phyloP scores from a whole-genome alignment of 2,888 invertebrate species.

The Acanthosepion lycidas region DNA sequence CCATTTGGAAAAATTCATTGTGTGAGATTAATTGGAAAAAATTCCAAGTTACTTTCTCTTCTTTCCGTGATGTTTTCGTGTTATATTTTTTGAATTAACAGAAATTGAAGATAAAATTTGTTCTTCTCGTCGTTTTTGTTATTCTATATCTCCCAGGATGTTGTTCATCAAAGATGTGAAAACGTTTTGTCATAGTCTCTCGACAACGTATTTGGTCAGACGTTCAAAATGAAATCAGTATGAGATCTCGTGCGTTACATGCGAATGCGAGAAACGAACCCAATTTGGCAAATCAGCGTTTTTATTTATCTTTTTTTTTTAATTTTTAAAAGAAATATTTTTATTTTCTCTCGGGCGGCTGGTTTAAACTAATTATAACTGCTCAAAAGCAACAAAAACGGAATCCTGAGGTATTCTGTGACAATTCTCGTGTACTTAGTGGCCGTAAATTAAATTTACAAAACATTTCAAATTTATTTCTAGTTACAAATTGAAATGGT shows the following conservation, averaged over 20 bases:
- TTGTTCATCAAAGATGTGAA: background rate
- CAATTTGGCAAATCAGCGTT: background rate
- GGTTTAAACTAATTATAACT: background rate
- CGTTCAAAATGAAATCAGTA: background rate
- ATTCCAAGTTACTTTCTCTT: background rate
- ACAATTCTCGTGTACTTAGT: background rate
- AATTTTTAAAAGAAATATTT: background rate
- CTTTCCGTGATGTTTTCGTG: background rate
- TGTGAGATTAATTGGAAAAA: background rate
- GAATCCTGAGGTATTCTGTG: background rate
- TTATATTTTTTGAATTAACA: background rate
- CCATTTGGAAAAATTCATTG: background rate
- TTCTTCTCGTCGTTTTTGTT: background rate
- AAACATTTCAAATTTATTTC: background rate
- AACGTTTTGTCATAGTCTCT: background rate
- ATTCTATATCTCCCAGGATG: background rate
- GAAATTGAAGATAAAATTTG: background rate
- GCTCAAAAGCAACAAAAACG: background rate
- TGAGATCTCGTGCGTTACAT: background rate
- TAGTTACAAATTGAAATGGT: background rate
- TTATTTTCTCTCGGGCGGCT: background rate
- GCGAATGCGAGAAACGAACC: background rate
- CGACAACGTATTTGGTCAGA: background rate
- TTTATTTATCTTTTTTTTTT: background rate
- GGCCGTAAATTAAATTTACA: background rate